Base-by-base conservation (phyloP, 2,797 vertebrate species). In the Momotus momota region DNA sequence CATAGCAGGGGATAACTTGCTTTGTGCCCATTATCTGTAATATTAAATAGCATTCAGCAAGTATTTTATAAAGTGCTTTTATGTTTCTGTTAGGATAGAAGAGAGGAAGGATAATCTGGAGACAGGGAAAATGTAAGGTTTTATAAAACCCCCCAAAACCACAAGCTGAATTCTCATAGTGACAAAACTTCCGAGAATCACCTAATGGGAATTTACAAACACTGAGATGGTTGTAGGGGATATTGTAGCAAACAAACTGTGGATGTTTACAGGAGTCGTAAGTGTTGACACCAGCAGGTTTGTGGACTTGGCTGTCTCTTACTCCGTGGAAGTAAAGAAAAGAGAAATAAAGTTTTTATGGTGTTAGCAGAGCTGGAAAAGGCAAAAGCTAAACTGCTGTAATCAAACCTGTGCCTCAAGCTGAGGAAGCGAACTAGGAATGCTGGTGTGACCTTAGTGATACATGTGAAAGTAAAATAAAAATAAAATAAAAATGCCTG, bases 401-500 rank as follows among this genome's bases (percentile, higher is more conserved):
- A 22, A 23, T 8, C 9, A 31, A 16, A 21, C 3, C 6, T 12
- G 38, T 51, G 2, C 29, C 38, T 49, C 5, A 10, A 4, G 23
- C 20, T 4, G 54, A 60, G 81, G 51, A 23, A 35, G 16, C 29
- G 35, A 31, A 33, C 3, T 22, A 1, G 66, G 15, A n/a, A 6
- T 31, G 45, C 35, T 61, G 49, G 1, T 1, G 2, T 19, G 71
- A 19, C 12, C 65, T 26, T 0, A 0, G 46, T 1, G 19, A 9
- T 26, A 0, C 5, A 4, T 40, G 4, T 2, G 7, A 65, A 2
- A 11, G 25, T 45, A 2, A 45, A 52, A 10, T 10, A 1, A 33
- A 35, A 10, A 35, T 35, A 35, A 35, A n/a, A n/a, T n/a, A 1
- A 0, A 46, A 46, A 9, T 29, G 20, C 2, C 54, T 31, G 60